A percentile compares a stretch with the other conserved stretches of the same genome.
These are phyloP conservation scores for Mastomys coucha DNA, from an alignment of 2,113 vertebrate genomes.

Conservation along the genomic window DNA sequence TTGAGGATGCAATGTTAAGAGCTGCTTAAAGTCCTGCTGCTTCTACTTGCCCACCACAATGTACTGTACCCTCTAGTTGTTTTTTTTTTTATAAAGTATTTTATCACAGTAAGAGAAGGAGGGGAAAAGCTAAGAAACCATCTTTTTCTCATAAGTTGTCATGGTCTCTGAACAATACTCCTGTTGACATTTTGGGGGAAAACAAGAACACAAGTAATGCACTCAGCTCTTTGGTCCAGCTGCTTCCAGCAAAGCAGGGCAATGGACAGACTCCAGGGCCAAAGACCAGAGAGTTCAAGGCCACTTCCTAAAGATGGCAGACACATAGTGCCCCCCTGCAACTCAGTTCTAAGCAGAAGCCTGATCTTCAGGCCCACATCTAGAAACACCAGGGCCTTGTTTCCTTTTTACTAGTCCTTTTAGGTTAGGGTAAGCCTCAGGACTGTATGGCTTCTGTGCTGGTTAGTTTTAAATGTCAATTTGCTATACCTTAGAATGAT, in stretches of 20 bases:
- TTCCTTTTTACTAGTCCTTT: neutral
- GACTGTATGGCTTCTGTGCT: neutral
- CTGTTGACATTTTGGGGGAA: neutral
- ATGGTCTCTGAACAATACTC: neutral
- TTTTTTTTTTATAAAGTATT: neutral
- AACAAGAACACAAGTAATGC: no score
- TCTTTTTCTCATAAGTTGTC: neutral
- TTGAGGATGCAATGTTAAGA: neutral
- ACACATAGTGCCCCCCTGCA: neutral
- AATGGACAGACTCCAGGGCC: neutral
- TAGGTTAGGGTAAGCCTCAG: neutral
- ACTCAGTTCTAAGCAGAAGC: neutral
- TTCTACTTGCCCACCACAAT: neutral
- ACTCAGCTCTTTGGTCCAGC: neutral
- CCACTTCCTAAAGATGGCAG: neutral
- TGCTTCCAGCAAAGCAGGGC: neutral
- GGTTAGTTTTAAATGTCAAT: neutral
- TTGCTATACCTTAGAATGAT: neutral
- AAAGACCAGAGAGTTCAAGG: neutral
- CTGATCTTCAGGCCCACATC: neutral
- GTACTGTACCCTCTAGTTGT: neutral
- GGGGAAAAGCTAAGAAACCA: neutral
- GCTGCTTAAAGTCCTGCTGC: neutral
- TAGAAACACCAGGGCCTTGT: neutral
- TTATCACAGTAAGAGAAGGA: no score